phyloP scores from a whole-genome alignment of 2,797 vertebrate genomes.

The Brotula barbata region DNA sequence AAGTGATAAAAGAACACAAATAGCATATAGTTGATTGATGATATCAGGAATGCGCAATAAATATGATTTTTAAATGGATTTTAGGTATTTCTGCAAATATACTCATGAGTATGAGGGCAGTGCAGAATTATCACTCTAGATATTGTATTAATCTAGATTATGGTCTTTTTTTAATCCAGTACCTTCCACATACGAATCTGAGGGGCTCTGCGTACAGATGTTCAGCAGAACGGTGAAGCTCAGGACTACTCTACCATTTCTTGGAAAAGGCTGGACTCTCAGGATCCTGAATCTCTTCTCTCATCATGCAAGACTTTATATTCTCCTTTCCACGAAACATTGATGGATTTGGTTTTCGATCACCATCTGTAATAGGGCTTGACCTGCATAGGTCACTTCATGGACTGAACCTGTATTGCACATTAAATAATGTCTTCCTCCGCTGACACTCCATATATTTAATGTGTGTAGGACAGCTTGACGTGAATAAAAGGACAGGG shows the following conservation, averaged over 20 bases:
- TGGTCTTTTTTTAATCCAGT: slow-evolving; percentile 72
- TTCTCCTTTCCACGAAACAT: slow-evolving; percentile 25
- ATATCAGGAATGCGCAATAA: too few species aligned
- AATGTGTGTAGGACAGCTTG: slow-evolving; percentile 32
- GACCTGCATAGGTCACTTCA: slow-evolving; percentile 35
- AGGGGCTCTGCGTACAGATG: slow-evolving; percentile 56
- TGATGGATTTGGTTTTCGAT: slow-evolving; percentile 16
- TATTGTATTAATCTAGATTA: slow-evolving; percentile 5
- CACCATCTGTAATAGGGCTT: slow-evolving; percentile 45
- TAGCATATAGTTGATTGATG: too few species aligned
- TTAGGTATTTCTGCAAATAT: too few species aligned
- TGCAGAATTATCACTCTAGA: slow-evolving; percentile 1
- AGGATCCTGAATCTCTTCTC: slow-evolving; percentile 34
- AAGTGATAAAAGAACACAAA: too few species aligned
- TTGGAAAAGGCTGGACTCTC: slow-evolving; percentile 13
- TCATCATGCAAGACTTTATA: slow-evolving; percentile 8
- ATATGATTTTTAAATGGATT: too few species aligned
- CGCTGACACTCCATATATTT: slow-evolving; percentile 16
- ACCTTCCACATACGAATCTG: slow-evolving; percentile 98
- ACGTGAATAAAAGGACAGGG: slow-evolving; percentile 66
- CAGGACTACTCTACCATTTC: slow-evolving; percentile 31
- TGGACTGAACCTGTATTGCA: slow-evolving; percentile 54
- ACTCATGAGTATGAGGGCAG: background rate
- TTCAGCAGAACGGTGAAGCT: slow-evolving; percentile 26
- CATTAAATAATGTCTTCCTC: slow-evolving; percentile 52